Percentiles rank a stretch among this genome's conserved stretches.
Evolutionary conservation across 2,113 vertebrate genomes (phyloP).

Genomic region (Callopanchax toddi): DNA sequence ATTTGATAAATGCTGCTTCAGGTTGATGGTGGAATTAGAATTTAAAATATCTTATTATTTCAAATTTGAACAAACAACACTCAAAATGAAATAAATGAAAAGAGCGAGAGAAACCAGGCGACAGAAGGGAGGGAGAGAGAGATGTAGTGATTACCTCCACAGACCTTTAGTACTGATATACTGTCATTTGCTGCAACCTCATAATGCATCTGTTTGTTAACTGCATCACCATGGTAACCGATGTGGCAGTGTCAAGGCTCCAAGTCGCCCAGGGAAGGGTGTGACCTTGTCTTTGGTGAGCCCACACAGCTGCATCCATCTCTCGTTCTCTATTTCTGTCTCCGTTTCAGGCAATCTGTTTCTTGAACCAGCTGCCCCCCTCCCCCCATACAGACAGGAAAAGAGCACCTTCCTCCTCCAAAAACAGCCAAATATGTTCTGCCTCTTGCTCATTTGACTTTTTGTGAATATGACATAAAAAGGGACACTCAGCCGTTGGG

Average conservation of each 20-base stretch:
- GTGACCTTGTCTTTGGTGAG: slow-evolving; percentile 63
- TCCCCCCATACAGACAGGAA: slow-evolving; percentile 20
- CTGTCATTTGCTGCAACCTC: slow-evolving; percentile 7
- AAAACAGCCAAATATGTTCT: slow-evolving; percentile 25
- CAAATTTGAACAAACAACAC: neutral
- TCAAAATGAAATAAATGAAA: neutral
- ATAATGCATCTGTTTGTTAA: slow-evolving; percentile 42
- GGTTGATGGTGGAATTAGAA: no score
- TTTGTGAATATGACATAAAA: slow-evolving; percentile 38
- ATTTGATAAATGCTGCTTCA: no score
- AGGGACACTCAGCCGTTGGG: slow-evolving; percentile 24
- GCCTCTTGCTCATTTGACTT: slow-evolving; percentile 29
- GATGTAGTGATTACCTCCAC: slow-evolving; percentile 15
- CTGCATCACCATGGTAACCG: slow-evolving; percentile 60
- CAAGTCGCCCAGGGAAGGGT: slow-evolving; percentile 13
- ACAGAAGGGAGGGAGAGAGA: neutral
- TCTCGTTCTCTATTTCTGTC: slow-evolving; percentile 37
- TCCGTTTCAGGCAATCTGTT: slow-evolving; percentile 31
- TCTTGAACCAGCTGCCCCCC: slow-evolving; percentile 41
- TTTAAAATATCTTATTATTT: neutral
- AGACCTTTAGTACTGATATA: slow-evolving; percentile 21
- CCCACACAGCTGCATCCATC: slow-evolving; percentile 53
- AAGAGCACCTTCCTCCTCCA: slow-evolving; percentile 26
- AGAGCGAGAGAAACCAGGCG: neutral
- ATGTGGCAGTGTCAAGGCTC: slow-evolving; percentile 30